Percentiles rank a stretch among this genome's conserved stretches.
These are phyloP conservation scores for Scomber colias DNA, from an alignment of 2,113 vertebrate genomes.

Conservation along the genomic window DNA sequence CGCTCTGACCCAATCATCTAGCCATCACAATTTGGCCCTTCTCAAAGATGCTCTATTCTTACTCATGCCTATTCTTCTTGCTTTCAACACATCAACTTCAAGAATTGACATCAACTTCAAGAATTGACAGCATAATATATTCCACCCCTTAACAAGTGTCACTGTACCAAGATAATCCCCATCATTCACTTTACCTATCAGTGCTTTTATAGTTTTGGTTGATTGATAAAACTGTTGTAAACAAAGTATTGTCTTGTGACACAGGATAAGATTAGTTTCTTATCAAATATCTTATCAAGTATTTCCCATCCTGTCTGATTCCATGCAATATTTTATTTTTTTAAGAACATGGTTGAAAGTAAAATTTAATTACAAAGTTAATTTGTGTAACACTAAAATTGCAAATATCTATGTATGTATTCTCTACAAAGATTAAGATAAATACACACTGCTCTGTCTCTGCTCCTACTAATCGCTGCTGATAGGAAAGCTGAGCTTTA, in stretches of 20 bases:
- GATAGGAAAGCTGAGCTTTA: conserved; percentile 4
- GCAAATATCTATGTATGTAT: not conserved
- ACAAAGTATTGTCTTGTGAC: not conserved
- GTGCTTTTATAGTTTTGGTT: too few species aligned
- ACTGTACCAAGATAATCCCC: too few species aligned
- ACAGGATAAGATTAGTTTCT: not conserved
- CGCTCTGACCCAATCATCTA: too few species aligned
- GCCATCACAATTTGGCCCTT: too few species aligned
- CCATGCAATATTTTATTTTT: not conserved
- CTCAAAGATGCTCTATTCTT: too few species aligned
- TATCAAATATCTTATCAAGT: not conserved
- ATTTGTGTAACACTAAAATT: not conserved
- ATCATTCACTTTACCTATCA: too few species aligned
- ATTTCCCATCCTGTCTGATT: not conserved
- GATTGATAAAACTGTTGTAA: not conserved
- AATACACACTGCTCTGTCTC: not conserved
- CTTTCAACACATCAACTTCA: too few species aligned
- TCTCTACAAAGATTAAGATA: not conserved
- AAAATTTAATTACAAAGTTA: not conserved
- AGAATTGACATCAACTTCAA: too few species aligned
- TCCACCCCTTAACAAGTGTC: too few species aligned
- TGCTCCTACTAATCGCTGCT: not conserved
- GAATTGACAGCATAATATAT: too few species aligned
- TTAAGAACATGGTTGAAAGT: not conserved
- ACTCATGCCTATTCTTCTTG: too few species aligned